phyloP scores from a whole-genome alignment of 2,113 vertebrate species.

The Notarius lentiginosus region DNA sequence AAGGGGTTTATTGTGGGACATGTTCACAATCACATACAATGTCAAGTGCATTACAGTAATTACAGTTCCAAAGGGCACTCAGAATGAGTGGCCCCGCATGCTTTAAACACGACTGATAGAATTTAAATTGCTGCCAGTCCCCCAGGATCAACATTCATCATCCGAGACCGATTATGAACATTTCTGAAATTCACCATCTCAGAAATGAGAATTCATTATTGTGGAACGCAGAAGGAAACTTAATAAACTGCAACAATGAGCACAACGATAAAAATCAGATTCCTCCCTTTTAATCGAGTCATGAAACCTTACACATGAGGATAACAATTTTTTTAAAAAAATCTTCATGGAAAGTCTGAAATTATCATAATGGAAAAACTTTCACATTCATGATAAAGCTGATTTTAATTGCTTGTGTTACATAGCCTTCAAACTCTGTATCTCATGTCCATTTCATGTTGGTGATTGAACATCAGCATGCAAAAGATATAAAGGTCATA shows the following conservation, averaged over 20 bases:
- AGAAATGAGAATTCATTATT: constrained; percentile 34
- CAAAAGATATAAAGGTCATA: neutral
- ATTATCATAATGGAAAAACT: neutral
- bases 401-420: neutral
- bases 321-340: neutral
- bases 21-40: neutral
- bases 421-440: neutral
- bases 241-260: constrained; percentile 22
- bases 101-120: neutral
- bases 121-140: neutral
- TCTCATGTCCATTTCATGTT: neutral
- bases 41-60: neutral
- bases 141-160: constrained; percentile 37
- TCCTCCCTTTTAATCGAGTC: constrained; percentile 27
- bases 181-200: constrained; percentile 28
- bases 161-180: constrained; percentile 10
- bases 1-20: neutral
- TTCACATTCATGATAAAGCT: neutral
- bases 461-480: neutral
- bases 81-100: neutral
- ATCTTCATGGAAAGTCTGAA: neutral
- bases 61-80: neutral
- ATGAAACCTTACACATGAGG: neutral
- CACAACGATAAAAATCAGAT: constrained; percentile 5
- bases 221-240: constrained; percentile 6